phyloP scores from a whole-genome alignment of 2,797 vertebrate genomes.

The Cetoscarus ocellatus region DNA sequence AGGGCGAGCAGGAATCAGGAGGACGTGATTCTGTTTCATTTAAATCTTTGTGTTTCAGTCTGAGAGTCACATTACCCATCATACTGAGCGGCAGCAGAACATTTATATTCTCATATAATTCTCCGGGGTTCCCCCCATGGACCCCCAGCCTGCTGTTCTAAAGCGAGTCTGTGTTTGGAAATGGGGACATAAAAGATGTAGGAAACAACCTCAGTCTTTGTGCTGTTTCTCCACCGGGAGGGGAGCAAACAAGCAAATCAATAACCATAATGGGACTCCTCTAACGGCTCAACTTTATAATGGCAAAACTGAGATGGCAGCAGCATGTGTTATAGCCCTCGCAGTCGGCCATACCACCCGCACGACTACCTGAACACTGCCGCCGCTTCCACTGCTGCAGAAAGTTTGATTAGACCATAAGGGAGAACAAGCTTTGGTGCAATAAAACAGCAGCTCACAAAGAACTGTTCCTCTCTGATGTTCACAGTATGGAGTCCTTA shows the following conservation, averaged over 20 bases:
- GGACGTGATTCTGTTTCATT: conserved; percentile 24
- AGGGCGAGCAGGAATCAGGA: conserved; percentile 43
- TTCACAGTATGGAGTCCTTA: conserved; percentile 14
- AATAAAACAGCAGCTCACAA: conserved; percentile 21
- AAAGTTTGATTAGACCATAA: conserved; percentile 66
- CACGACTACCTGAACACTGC: conserved; percentile 38
- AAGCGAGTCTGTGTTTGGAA: conserved; percentile 38
- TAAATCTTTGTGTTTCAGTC: conserved; percentile 20
- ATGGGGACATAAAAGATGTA: conserved; percentile 42
- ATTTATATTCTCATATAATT: conserved; percentile 47
- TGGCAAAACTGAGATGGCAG: conserved; percentile 65
- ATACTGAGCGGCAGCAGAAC: conserved; percentile 45
- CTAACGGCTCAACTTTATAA: conserved; percentile 73
- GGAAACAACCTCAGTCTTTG: conserved; percentile 57
- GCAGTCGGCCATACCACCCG: conserved; percentile 56
- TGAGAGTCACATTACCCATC: conserved; percentile 13
- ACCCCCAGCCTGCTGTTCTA: conserved; percentile 21
- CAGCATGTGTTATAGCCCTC: conserved; percentile 61
- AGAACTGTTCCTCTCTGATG: conserved; percentile 9
- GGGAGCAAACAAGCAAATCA: conserved; percentile 77
- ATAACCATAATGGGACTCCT: conserved; percentile 76
- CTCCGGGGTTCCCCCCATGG: conserved; percentile 10
- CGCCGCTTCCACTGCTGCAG: conserved; percentile 18
- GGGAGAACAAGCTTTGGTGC: conserved; percentile 44
- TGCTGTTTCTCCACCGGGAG: conserved; percentile 59